Conservation (phyloP, 2,797 vertebrate genomes). For the Chelon labrosus region DNA sequence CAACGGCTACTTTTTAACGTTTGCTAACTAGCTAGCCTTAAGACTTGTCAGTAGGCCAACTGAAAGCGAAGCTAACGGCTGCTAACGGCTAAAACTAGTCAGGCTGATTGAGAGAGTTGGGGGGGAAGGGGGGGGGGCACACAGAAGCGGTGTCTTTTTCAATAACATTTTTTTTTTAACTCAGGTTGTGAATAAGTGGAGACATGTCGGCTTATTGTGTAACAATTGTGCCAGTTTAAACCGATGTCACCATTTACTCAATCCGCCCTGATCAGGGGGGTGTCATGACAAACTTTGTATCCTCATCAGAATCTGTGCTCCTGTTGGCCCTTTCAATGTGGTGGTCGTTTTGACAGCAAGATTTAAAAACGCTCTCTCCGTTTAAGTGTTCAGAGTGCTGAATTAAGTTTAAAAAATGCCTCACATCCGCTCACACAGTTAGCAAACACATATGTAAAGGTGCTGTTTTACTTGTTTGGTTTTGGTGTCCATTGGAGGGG, state of each 20-base stretch:
- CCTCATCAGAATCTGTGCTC: neutral
- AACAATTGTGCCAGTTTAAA: neutral
- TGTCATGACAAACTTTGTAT: constrained; percentile 34
- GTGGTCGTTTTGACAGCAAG: neutral
- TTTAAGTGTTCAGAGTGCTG: neutral
- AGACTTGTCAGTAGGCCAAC: constrained; percentile 17
- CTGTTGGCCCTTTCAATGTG: neutral
- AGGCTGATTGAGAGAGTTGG: neutral
- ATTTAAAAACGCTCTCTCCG: neutral
- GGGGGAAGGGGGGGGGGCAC: too few relatives aligned
- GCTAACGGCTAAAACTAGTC: constrained; percentile 39
- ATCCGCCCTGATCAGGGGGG: neutral
- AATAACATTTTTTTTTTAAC: too few relatives aligned
- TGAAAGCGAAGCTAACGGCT: constrained; percentile 23
- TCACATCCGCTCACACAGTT: too few relatives aligned
- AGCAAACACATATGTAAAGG: neutral
- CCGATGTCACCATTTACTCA: neutral
- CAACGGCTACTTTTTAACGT: neutral
- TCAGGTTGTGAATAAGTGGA: neutral
- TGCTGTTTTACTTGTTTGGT: neutral
- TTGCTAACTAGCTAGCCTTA: constrained; percentile 2
- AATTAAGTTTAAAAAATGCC: too few relatives aligned
- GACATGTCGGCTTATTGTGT: neutral
- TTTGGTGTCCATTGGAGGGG: neutral
- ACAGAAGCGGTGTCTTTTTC: too few relatives aligned